Evolutionary conservation across 2,888 invertebrate species (phyloP), one percentile per base, ranked within the genome.

Genomic region (Tetranychus piercei): DNA sequence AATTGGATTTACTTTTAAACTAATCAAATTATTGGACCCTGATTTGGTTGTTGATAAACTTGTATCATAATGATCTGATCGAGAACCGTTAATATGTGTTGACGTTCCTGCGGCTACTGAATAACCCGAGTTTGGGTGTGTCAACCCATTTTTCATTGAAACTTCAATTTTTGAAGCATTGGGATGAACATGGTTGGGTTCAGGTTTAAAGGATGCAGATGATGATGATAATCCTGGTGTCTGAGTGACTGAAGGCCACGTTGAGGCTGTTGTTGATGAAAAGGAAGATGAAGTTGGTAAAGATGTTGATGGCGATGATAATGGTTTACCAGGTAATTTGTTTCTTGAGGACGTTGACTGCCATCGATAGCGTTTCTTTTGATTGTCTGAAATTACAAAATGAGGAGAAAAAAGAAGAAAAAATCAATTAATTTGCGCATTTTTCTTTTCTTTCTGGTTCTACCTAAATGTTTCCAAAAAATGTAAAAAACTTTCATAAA

Each of bases 321-420:
- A 69, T 23, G 69, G 20, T 69, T 69, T 69, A 11, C 69, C 22
- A 69, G 20, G 20, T 69, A 23, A 23, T 69, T 23, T 69, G 15
- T 7, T 55, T 55, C 55, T 55, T 15, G 55, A 22, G 20, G 69
- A 7, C 11, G 22, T 69, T 23, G 69, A 69, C 34, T 20, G 20
- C 22, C 69, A 20, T 69, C 69, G 69, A 23, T 69, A 69, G 11
- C 69, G 69, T 69, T 69, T 69, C 69, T 69, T 69, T 69, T 69
- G 69, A 23, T 20, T 23, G 34, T 69, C 69, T 69, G 6, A 0
- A 69, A 20, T 6, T 0, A 20, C 22, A 20, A 69, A 20, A 69
- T 22, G 22, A 23, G 20, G 20, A 69, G 69, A 69, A 23, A 6
- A 69, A 4, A 34, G 3, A 3, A 34, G 6, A 34, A 69, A 69